A percentile compares a stretch with the other conserved stretches of the same genome.
Conservation (phyloP, 92 coral and sea anemone species). For the Umimayanthus chanpuru region DNA sequence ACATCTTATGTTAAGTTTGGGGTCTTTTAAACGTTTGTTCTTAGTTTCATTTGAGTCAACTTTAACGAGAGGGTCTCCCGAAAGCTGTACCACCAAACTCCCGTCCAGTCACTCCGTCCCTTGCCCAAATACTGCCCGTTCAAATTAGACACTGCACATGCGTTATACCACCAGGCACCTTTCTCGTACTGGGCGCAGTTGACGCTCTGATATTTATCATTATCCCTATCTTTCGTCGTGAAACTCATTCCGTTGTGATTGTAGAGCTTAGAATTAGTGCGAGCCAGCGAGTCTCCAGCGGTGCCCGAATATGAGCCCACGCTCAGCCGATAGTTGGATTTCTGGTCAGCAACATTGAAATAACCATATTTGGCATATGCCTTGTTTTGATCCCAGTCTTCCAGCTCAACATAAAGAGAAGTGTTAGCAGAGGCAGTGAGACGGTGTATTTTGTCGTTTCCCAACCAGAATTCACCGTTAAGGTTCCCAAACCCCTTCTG, state of each 20-base stretch:
- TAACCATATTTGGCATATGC: slow-evolving; percentile 28
- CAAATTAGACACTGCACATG: slow-evolving; percentile 28
- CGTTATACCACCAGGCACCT: slow-evolving; percentile 58
- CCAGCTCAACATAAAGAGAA: slow-evolving; percentile 25
- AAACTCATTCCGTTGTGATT: slow-evolving; percentile 41
- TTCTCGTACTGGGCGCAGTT: slow-evolving; percentile 33
- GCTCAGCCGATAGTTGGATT: slow-evolving; percentile 22
- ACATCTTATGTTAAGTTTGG: neutral
- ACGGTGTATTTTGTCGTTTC: slow-evolving; percentile 26
- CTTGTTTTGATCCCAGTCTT: slow-evolving; percentile 32
- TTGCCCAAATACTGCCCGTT: slow-evolving; percentile 41
- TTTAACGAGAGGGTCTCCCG: slow-evolving; percentile 28
- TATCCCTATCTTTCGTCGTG: slow-evolving; percentile 31
- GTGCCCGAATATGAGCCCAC: slow-evolving; percentile 36
- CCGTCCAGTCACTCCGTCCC: slow-evolving; percentile 6
- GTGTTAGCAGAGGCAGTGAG: slow-evolving; percentile 18
- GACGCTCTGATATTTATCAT: neutral
- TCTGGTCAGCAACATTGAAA: slow-evolving; percentile 5
- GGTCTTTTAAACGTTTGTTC: neutral
- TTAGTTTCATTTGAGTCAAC: slow-evolving; percentile 52
- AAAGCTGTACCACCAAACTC: slow-evolving; percentile 46
- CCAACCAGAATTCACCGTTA: slow-evolving; percentile 34
- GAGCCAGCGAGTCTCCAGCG: slow-evolving; percentile 42
- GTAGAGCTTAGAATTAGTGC: slow-evolving; percentile 11
- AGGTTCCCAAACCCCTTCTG: slow-evolving; percentile 26